Evolutionary conservation across 2,113 vertebrate species (phyloP), one percentile per base, ranked within the genome.

Genomic region (Strix uralensis): DNA sequence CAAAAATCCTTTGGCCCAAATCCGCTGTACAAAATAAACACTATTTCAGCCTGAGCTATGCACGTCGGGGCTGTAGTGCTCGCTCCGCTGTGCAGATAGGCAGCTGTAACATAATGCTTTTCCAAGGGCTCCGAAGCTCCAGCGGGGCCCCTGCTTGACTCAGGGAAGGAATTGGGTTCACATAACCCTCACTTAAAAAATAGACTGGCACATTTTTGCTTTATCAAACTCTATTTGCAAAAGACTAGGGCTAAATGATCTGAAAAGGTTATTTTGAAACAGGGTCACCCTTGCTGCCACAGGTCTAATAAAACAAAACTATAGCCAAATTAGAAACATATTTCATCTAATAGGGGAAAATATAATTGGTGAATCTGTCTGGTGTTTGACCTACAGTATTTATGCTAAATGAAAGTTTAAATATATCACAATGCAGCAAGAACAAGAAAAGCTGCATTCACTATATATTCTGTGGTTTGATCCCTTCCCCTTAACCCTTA

Each of bases 301-400:
- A 94, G 97, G 96, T 97, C 98, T 98, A 98, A 97, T 97, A 97
- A 98, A 98, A 97, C 97, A 98, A 97, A 97, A 97, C 93, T 90
- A 73, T 90, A 66, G 98, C 97, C 98, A 98, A 98, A 98, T 97
- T 86, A 97, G 98, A 97, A 97, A 94, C 95, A 96, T 97, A 97
- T 97, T 98, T 98, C 96, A 97, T 95, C 95, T 93, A 96, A 97
- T 82, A 86, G 96, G 95, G 97, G 94, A 92, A 98, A 97, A 97
- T 96, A 90, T 88, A 97, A 97, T 96, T 97, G 97, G 97, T 97
- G 92, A 94, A 97, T 97, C 96, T 97, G 97, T 96, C 98, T 98
- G 97, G 97, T 84, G 83, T 95, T 96, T 98, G 98, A 98, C 97
- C 97, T 81, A 78, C 94, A 91, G 95, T 97, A 83, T 97, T 98